These are phyloP conservation scores for Trissolcus basalis DNA, from an alignment of 1,140 invertebrate species.

Conservation along the genomic window DNA sequence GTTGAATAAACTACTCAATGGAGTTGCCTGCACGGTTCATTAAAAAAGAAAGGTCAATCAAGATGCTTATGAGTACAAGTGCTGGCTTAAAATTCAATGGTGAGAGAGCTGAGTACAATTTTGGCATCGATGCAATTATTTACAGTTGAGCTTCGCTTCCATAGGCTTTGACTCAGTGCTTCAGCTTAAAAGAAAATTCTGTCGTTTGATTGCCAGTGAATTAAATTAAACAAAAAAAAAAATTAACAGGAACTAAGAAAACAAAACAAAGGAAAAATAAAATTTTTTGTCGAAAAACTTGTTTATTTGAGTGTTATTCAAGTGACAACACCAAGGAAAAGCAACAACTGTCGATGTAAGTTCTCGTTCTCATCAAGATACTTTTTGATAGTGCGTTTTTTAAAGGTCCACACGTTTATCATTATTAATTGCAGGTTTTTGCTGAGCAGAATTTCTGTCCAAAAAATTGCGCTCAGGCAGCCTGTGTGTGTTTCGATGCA, in stretches of 20 bases:
- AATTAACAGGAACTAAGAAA: too few relatives aligned
- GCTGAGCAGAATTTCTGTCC: neutral
- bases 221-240: neutral
- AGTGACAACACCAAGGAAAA: slow-evolving; percentile 28
- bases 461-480: slow-evolving; percentile 4
- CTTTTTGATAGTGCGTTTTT: slow-evolving; percentile 44
- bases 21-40: slow-evolving; percentile 5
- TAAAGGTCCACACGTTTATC: slow-evolving; percentile 28
- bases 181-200: slow-evolving; percentile 48
- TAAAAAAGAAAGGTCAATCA: slow-evolving; percentile 16
- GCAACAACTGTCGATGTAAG: slow-evolving; percentile 31
- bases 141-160: slow-evolving; percentile 15
- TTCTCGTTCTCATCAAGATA: slow-evolving; percentile 1
- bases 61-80: slow-evolving; percentile 36
- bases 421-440: slow-evolving; percentile 30
- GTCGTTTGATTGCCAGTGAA: slow-evolving; percentile 4
- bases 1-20: slow-evolving; percentile 13
- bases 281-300: neutral
- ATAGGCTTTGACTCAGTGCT: slow-evolving; percentile 22
- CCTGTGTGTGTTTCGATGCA: neutral
- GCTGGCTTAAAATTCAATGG: slow-evolving; percentile 35
- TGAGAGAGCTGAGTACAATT: slow-evolving; percentile 35
- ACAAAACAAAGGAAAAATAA: neutral
- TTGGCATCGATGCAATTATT: slow-evolving; percentile 32
- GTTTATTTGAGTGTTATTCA: slow-evolving; percentile 12